Evolutionary conservation across 1,140 invertebrate genomes (phyloP), one percentile per base, ranked within the genome.

Genomic region (Scaptomyza montana): DNA sequence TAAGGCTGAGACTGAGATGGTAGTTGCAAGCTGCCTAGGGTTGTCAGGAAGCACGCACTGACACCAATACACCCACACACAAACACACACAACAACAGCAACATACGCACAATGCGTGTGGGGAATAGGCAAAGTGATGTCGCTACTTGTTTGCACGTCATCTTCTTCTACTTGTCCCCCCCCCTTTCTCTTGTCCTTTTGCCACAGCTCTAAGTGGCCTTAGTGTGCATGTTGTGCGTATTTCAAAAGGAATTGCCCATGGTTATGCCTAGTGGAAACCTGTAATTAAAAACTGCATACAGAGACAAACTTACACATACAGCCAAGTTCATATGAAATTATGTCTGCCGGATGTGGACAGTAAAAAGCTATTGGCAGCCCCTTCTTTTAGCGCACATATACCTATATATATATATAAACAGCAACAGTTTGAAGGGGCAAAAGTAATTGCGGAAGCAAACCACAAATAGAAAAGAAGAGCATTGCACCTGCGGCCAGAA

Each of bases 201-300:
- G 30, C 30, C 30, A 33, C 30, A 33, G 9, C 39, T 55, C 50
- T 63, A 53, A 63, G 71, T 59, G 54, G 59, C 72, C 57, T 12
- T 59, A 62, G 47, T 53, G 50, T 62, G 53, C 53, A 56, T 68
- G 46, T 62, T 43, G 50, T 62, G 53, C 53, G 60, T 68, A 50
- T 62, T 43, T 60, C 60, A 59, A 76, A 75, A 78, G 72, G 63
- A 73, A 79, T 84, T 30, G 82, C 82, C 82, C 73, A 62, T 79
- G 79, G 82, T 68, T 67, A 77, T 70, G 69, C 64, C 61, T 67
- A 77, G 56, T 64, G 68, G 51, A 67, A 62, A 85, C 54, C 77
- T 89, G 84, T 89, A 87, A 87, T 87, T 87, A 87, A 87, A 87
- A 87, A 87, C 69, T 69, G 74, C 21, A 47, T 60, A 51, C 47